Evolutionary conservation across 2,888 invertebrate species (phyloP), one percentile per base, ranked within the genome.

Genomic region (Steinernema scapterisci): DNA sequence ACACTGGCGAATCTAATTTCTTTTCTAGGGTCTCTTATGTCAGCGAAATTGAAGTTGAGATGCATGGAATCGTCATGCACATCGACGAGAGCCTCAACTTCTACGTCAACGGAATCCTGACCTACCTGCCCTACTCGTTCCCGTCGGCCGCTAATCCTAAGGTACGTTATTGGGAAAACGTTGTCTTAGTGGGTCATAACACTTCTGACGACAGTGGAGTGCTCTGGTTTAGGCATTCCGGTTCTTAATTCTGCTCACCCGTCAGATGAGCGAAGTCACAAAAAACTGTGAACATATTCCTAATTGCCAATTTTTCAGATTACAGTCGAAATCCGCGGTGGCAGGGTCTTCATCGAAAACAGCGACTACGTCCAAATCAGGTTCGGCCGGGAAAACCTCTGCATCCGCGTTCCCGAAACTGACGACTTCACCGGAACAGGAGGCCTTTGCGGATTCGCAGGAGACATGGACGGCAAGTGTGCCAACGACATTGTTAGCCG

Each of bases 361-460:
- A 54, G 54, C 25, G 54, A 54, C 54, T 13, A 23, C 13, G 54
- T 54, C 5, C 54, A 54, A 13, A 54, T 54, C 21, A 54, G 21
- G 2, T 54, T 54, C 54, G 54, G 23, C 21, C 54, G 25, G 2
- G 5, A 54, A 25, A 9, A 54, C 21, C 21, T 54, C 54, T 54
- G 54, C 54, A 25, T 54, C 13, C 54, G 54, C 2, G 54, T 54
- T 25, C 54, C 54, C 54, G 54, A 54, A 54, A 54, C 27, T 16
- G 43, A 70, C 43, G 73, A 51, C n/a, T 52, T 52, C 44, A 52
- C 21, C 21, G 48, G 38, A 1, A 25, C 5, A 16, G 73, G 73
- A 73, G 31, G 16, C 52, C 72, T 75, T 9, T 75, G 75, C 23
- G 75, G 75, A 25, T 63, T 75, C 16, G 75, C 52, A 27, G 75